Conservation (phyloP, 2,888 invertebrate species). For the Acanthopleura granulata region DNA sequence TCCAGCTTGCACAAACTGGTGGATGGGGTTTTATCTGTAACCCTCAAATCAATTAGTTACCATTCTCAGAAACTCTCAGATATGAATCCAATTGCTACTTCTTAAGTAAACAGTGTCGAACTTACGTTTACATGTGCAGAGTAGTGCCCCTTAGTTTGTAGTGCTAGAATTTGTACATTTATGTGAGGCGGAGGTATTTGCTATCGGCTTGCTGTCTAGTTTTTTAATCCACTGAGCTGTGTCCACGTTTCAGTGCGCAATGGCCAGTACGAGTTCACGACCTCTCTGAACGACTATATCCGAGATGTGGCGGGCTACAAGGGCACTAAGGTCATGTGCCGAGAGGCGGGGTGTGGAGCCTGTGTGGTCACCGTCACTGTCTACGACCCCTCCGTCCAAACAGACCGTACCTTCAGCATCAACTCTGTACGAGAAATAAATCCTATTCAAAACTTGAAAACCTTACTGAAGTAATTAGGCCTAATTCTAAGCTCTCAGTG, state of each 20-base stretch:
- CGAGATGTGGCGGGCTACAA: conserved; percentile 40
- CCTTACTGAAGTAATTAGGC: too few relatives aligned
- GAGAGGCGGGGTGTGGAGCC: conserved; percentile 70
- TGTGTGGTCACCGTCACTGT: conserved; percentile 60
- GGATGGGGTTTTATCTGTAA: too few relatives aligned
- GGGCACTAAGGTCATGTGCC: conserved; percentile 68
- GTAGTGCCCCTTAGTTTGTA: too few relatives aligned
- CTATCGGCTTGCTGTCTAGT: background rate
- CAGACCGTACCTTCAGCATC: conserved; percentile 34
- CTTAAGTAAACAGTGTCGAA: too few relatives aligned
- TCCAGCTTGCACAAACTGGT: too few relatives aligned
- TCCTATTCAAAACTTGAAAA: too few relatives aligned
- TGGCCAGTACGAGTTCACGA: conserved; percentile 29
- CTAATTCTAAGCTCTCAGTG: too few relatives aligned
- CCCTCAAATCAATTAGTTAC: too few relatives aligned
- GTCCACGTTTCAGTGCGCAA: background rate
- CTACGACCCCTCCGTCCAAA: conserved; percentile 25
- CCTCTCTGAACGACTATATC: conserved; percentile 40
- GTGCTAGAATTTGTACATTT: too few relatives aligned
- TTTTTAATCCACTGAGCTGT: background rate
- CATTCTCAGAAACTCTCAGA: too few relatives aligned
- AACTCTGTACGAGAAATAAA: conserved; percentile 42
- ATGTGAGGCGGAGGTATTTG: background rate
- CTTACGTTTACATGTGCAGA: too few relatives aligned
- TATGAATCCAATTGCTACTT: too few relatives aligned